Percentiles rank a stretch among this genome's conserved stretches.
Evolutionary conservation across 2,797 vertebrate genomes (phyloP).

Genomic region (Stomatorhinus walkeri): DNA sequence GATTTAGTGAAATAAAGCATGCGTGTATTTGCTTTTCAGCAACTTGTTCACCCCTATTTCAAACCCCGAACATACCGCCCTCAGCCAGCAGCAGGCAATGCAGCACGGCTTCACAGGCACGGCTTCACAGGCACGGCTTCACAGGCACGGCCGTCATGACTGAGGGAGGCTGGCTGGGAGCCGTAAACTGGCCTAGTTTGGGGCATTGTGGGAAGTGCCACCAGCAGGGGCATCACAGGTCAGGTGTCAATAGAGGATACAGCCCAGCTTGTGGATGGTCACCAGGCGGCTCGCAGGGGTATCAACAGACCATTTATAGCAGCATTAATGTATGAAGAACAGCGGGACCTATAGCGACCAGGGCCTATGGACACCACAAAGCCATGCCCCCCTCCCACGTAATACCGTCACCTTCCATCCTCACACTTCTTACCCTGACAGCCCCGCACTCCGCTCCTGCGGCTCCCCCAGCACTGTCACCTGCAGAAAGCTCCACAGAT

Average conservation of each 20-base stretch:
- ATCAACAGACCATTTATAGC: background rate
- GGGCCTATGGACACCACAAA: background rate
- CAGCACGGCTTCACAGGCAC: background rate
- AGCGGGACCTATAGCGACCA: background rate
- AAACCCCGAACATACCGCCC: background rate
- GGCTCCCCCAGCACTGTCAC: conserved; percentile 55
- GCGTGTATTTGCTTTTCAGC: background rate
- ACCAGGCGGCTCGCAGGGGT: background rate
- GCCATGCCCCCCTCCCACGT: background rate
- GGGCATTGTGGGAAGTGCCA: background rate
- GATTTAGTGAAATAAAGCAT: background rate
- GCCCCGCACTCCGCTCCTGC: conserved; percentile 34
- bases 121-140: background rate
- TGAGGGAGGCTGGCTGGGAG: background rate
- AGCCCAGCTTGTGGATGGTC: background rate
- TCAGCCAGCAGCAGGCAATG: background rate
- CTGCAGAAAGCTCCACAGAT: conserved; percentile 39
- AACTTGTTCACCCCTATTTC: too few species aligned
- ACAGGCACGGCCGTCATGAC: background rate
- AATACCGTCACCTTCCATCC: background rate
- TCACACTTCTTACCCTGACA: background rate
- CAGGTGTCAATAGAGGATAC: background rate
- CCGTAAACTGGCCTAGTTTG: background rate
- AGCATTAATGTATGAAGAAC: background rate
- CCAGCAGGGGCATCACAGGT: background rate